These are phyloP conservation scores for Tetramorium parvispinum DNA, from an alignment of 1,140 invertebrate species.

Conservation along the genomic window DNA sequence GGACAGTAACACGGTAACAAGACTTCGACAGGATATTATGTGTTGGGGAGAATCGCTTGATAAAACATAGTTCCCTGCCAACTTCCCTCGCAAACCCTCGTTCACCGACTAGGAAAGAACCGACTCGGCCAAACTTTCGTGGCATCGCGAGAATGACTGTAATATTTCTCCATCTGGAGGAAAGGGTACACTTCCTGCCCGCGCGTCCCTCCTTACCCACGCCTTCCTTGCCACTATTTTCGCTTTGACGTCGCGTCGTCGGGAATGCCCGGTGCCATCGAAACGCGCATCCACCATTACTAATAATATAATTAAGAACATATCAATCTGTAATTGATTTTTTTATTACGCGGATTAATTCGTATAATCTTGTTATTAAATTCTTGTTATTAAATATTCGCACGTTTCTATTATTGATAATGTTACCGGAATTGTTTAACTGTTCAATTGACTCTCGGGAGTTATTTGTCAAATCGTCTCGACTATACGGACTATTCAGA, in stretches of 20 bases:
- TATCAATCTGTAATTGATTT: background rate
- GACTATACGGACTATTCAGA: background rate
- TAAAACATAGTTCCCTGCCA: constrained; percentile 44
- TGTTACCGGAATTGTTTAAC: constrained; percentile 44
- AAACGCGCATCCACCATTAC: background rate
- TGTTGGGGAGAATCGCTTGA: constrained; percentile 37
- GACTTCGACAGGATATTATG: constrained; percentile 49
- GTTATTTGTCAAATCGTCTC: constrained; percentile 29
- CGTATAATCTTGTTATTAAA: constrained; percentile 12
- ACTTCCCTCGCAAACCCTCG: background rate
- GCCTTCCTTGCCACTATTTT: background rate
- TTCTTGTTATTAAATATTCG: constrained; percentile 43
- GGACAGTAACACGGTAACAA: constrained; percentile 28
- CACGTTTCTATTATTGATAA: constrained; percentile 9
- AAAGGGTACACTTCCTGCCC: constrained; percentile 54
- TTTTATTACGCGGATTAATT: background rate
- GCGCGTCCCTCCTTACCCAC: background rate
- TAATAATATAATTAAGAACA: too few species aligned
- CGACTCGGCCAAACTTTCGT: constrained; percentile 64
- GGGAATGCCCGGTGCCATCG: constrained; percentile 50
- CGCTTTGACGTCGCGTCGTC: constrained; percentile 55
- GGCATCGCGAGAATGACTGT: constrained; percentile 69
- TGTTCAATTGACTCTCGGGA: constrained; percentile 61
- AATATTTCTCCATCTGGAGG: constrained; percentile 64
- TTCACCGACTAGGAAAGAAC: constrained; percentile 36